phyloP scores from a whole-genome alignment of 2,113 vertebrate species.

The Coptodon rendalli region DNA sequence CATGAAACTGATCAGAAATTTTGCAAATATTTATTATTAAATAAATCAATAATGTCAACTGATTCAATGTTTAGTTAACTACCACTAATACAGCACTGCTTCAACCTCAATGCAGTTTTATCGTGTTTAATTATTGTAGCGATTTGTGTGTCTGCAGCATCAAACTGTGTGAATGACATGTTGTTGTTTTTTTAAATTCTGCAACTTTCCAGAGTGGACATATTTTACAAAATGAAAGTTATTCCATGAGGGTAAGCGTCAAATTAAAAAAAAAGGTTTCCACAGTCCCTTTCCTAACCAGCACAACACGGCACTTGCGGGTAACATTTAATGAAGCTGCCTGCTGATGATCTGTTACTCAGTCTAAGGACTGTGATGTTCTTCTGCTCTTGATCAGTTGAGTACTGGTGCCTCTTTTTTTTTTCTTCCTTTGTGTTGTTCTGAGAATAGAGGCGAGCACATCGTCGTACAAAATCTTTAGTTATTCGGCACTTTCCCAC shows the following conservation, averaged over 20 bases:
- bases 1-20: not conserved
- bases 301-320: not conserved
- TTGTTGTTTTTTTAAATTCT: not conserved
- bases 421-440: accelerated
- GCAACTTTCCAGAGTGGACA: not conserved
- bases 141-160: not conserved
- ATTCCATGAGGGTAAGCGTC: accelerated
- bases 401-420: not conserved
- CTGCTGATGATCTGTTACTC: not conserved
- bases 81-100: not conserved
- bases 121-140: not conserved
- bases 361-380: not conserved
- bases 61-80: not conserved
- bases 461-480: not conserved
- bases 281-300: not conserved
- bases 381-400: not conserved
- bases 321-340: not conserved
- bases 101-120: not conserved
- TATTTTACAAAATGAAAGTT: not conserved
- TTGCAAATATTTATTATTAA: not conserved
- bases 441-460: not conserved
- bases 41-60: not conserved
- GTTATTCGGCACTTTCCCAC: not conserved
- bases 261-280: not conserved
- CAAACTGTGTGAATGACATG: not conserved